A percentile compares a stretch with the other conserved stretches of the same genome.
These are phyloP conservation scores for Drosophila nannoptera DNA, from an alignment of 1,140 invertebrate species.

Conservation along the genomic window DNA sequence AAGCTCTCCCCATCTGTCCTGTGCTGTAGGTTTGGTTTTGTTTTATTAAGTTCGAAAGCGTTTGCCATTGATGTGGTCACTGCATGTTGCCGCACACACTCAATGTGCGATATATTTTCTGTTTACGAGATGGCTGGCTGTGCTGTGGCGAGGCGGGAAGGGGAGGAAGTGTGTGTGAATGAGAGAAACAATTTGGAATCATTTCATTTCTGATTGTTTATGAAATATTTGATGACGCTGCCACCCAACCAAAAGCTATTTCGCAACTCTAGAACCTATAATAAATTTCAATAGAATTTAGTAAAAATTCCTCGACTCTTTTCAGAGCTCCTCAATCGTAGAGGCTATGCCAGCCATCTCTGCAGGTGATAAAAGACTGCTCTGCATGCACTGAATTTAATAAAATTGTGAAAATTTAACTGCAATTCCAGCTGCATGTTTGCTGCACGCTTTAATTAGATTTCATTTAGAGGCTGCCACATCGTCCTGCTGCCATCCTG, in stretches of 20 bases:
- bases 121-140: not conserved
- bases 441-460: conserved; percentile 66
- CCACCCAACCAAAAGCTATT: no score
- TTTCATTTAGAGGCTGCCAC: conserved; percentile 56
- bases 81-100: conserved; percentile 2
- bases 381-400: conserved; percentile 13
- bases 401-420: conserved; percentile 28
- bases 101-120: conserved; percentile 2
- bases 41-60: conserved; percentile 29
- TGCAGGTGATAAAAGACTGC: not conserved
- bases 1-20: not conserved
- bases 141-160: no score
- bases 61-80: conserved; percentile 28
- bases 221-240: not conserved
- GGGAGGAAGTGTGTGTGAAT: not conserved
- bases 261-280: no score
- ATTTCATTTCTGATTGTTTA: conserved; percentile 7
- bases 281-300: no score
- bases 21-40: conserved; percentile 9
- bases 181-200: conserved; percentile 1
- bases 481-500: conserved; percentile 1
- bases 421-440: conserved; percentile 61
- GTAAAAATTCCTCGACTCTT: no score
- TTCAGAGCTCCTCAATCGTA: no score
- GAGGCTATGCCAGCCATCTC: no score